These are phyloP conservation scores for Rhizoglyphus robini DNA, from an alignment of 1,140 invertebrate genomes.

Conservation along the genomic window DNA sequence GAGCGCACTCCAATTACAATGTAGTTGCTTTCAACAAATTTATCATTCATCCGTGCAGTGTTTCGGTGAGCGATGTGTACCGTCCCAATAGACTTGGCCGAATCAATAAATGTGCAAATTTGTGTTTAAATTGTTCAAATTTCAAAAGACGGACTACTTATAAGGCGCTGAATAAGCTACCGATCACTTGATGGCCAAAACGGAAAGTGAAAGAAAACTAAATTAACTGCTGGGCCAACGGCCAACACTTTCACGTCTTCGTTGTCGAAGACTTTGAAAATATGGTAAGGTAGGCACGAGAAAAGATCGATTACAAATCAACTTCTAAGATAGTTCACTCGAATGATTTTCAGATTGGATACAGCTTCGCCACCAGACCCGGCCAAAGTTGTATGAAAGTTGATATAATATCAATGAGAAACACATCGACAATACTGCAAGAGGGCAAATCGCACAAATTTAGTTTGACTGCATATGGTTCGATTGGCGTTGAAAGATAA, in stretches of 20 bases:
- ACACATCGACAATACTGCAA: slow-evolving; percentile 91
- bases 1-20: too few relatives aligned
- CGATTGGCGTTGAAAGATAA: too few relatives aligned
- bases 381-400: slow-evolving; percentile 99
- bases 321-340: slow-evolving; percentile 97
- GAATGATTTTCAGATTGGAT: slow-evolving; percentile 89
- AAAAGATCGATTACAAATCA: slow-evolving; percentile 99
- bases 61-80: too few relatives aligned
- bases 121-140: too few relatives aligned
- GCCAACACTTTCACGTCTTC: slow-evolving; percentile 81
- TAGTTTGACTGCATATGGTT: too few relatives aligned
- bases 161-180: slow-evolving; percentile 93
- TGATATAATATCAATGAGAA: slow-evolving; percentile 99
- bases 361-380: slow-evolving; percentile 91
- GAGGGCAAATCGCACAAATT: neutral
- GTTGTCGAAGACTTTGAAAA: slow-evolving; percentile 99
- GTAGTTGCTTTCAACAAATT: too few relatives aligned
- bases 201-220: neutral
- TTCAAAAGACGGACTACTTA: slow-evolving; percentile 94
- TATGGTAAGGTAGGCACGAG: slow-evolving; percentile 97
- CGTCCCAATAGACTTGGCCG: too few relatives aligned
- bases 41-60: too few relatives aligned
- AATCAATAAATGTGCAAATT: too few relatives aligned
- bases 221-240: neutral
- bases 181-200: slow-evolving; percentile 97